Evolutionary conservation across 2,797 vertebrate species (phyloP), one percentile per base, ranked within the genome.

Genomic region (Pempheris klunzingeri): DNA sequence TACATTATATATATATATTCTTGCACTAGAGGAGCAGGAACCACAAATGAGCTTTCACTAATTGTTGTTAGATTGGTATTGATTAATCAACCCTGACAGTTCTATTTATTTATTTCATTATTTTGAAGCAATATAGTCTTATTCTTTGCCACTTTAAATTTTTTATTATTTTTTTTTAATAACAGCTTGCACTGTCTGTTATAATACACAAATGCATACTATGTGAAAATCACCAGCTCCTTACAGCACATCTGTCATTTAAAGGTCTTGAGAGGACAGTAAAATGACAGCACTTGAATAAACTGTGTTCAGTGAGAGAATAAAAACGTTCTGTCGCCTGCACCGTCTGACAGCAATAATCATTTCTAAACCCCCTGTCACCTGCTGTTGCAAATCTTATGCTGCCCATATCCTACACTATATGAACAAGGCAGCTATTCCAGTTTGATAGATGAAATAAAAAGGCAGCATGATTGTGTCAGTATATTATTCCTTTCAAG

Each of bases 381-480:
- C 52, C 60, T 78, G 63, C 78, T 64, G 66, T 46, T 59, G 74
- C 49, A 77, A 71, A 75, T 75, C 75, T 59, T 14, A 5, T 17
- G 12, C 46, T 34, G 28, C 22, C 67, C 57, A 59, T 57, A 63
- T 22, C 53, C 58, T 22, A 15, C 46, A 39, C 36, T 60, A 38
- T 32, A 76, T 74, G 47, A 63, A 82, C 59, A 84, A 44, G 65
- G 49, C 62, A 69, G 78, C 73, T 55, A 57, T 78, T 81, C 24
- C 43, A 57, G 24, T 66, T 83, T 82, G 67, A 88, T 81, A 67
- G 84, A 80, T 68, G 53, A 68, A 79, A 83, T 83, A 74, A 84
- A 82, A 78, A 58, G 30, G 11, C 47, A 11, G 10, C 18, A 22
- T 77, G 59, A 79, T 78, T 75, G 59, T 79, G 66, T 83, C 78